A percentile compares a stretch with the other conserved stretches of the same genome.
Conservation (phyloP, 2,888 invertebrate genomes). For the Galerucella pusilla region DNA sequence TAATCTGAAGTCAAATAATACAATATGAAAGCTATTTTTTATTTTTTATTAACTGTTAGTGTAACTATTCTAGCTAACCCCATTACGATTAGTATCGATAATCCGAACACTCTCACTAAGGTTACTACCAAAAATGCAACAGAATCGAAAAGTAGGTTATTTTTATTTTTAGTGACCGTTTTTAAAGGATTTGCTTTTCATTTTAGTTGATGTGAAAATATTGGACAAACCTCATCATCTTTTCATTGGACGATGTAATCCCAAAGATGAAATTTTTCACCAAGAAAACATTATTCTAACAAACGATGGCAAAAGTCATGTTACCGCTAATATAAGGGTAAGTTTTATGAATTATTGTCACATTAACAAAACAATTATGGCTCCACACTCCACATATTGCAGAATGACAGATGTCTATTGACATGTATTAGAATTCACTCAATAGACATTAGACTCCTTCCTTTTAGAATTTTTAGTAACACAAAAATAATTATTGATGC, state of each 20-base stretch:
- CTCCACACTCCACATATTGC: background rate
- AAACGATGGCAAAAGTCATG: conserved; percentile 63
- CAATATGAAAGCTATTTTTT: conserved; percentile 12
- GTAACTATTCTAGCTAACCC: conserved; percentile 16
- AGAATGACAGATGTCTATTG: no score
- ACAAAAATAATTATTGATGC: no score
- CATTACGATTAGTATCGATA: conserved; percentile 35
- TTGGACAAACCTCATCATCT: conserved; percentile 59
- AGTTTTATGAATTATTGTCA: conserved; percentile 26
- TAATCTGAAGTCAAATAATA: background rate
- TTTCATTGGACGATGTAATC: conserved; percentile 60
- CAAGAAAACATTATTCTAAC: conserved; percentile 63
- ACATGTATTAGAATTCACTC: no score
- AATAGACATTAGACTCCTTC: no score
- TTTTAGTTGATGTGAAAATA: conserved; percentile 59
- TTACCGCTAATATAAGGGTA: conserved; percentile 60
- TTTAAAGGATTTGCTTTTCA: conserved; percentile 11
- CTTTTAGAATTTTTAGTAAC: no score
- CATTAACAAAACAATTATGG: background rate
- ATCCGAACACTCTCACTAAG: conserved; percentile 34
- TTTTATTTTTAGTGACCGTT: background rate
- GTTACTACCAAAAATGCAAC: conserved; percentile 45
- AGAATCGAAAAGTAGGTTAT: conserved; percentile 38
- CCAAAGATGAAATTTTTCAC: conserved; percentile 58
- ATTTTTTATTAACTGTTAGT: background rate